Evolutionary conservation across 2,888 invertebrate genomes (phyloP), one percentile per base, ranked within the genome.

Genomic region (Carterocephalus palaemon): DNA sequence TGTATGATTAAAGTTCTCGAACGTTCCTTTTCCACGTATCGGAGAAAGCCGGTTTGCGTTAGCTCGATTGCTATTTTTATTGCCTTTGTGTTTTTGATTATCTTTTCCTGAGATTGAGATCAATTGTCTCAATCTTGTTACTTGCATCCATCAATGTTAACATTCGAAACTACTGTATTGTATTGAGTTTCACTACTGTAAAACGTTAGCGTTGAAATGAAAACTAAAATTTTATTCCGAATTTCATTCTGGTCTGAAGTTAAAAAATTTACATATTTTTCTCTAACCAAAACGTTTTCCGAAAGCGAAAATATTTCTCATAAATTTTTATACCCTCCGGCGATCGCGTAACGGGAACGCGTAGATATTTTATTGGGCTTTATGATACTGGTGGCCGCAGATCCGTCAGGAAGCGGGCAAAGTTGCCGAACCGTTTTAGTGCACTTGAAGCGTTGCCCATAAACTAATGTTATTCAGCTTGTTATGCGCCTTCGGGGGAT

Each of bases 401-500:
- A 43, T 43, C 36, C 34, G 31, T 43, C 23, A 36, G 36, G 20
- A 15, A 33, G 13, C 23, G 29, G 36, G 29, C 23, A 37, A 70
- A 73, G 74, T 59, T 54, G 47, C 51, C 65, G 64, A 66, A 69
- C 62, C 70, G 65, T 65, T 72, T 75, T 73, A 67, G 60, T 65
- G 57, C 70, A 60, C 43, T 45, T 45, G 31, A 45, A 29, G 23
- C 43, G 61, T 64, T 64, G 56, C 62, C 71, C 68, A 72, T 82
- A 80, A 83, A 81, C 74, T 79, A 79, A 82, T 80, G 74, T 75
- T 78, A 79, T 81, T 80, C 78, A 65, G 69, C 54, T 56, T 57
- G 69, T 74, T 72, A 75, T 74, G 69, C 69, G 74, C 69, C 74
- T 70, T 65, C 65, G 58, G 75, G 71, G 70, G 67, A 62, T 65